Evolutionary conservation across 2,797 vertebrate species (phyloP).

Genomic region (Pagetopsis macropterus): DNA sequence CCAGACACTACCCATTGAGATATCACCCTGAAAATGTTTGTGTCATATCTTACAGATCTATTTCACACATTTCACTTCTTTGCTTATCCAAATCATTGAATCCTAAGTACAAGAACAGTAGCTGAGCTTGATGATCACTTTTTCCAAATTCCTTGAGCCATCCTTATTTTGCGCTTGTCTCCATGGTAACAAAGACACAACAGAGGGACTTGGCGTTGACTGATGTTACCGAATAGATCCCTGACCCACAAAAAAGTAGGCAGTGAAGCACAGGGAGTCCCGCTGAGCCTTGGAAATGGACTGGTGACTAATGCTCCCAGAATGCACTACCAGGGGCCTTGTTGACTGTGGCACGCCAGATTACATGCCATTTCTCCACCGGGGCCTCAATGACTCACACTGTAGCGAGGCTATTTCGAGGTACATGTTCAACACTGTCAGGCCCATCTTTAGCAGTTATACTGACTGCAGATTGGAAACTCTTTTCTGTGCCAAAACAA

Average conservation of each 20-base stretch:
- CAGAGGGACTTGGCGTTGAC: conserved; percentile 28
- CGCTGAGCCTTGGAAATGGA: conserved; percentile 19
- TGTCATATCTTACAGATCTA: background rate
- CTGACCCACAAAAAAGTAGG: conserved; percentile 15
- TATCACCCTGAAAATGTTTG: background rate
- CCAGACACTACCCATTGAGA: background rate
- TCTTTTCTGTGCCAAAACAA: background rate
- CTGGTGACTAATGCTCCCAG: conserved; percentile 55
- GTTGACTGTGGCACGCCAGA: conserved; percentile 39
- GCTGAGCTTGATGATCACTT: background rate
- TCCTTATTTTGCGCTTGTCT: conserved; percentile 22
- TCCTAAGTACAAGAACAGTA: background rate
- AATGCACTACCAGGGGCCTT: conserved; percentile 29
- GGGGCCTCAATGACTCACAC: conserved; percentile 26
- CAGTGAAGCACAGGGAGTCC: conserved; percentile 1
- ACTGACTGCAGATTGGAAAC: conserved; percentile 5
- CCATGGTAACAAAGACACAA: conserved; percentile 51
- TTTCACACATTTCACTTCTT: background rate
- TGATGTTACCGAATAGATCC: conserved; percentile 15
- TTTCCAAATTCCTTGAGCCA: conserved; percentile 25
- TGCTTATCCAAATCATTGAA: background rate
- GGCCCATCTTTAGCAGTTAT: background rate
- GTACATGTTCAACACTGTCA: background rate
- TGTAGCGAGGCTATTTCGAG: conserved; percentile 4
- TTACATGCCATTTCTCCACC: conserved; percentile 30